Base-by-base conservation (phyloP, 2,888 invertebrate genomes). In the Salpingus planirostris region DNA sequence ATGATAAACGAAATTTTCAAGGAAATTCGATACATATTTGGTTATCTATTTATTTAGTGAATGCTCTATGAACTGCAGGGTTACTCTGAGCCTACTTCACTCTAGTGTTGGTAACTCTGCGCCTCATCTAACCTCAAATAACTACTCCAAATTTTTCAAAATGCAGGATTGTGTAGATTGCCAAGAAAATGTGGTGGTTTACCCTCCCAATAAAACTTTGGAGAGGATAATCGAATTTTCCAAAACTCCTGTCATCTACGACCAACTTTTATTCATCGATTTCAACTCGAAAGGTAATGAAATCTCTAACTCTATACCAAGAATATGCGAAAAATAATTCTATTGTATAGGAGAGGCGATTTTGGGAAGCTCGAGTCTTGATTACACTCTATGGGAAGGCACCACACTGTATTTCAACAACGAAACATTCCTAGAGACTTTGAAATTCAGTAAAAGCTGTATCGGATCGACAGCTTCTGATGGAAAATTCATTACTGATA, bases 301-400 rank as follows among this genome's bases (percentile, higher is more conserved):
- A n/a, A n/a, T n/a, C n/a, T n/a, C n/a, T n/a, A n/a, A n/a, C n/a
- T n/a, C n/a, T n/a, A n/a, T n/a, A n/a, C n/a, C n/a, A n/a, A n/a
- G n/a, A n/a, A n/a, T n/a, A n/a, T n/a, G n/a, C n/a, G n/a, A n/a
- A n/a, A n/a, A n/a, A n/a, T n/a, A n/a, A n/a, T n/a, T n/a, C n/a
- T n/a, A n/a, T n/a, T n/a, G n/a, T n/a, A 30, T 26, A 61, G 72
- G 70, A 15, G 68, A 68, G 42, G 57, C 73, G 18, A 55, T 78
- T 29, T 51, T 78, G 21, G 76, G 76, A 18, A 70, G 72, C 11
- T 73, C 73, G 21, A 73, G 71, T 54, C 55, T 78, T 43, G 69
- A 68, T 12, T 71, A 73, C 12, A 66, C 75, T 2, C 73, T 70
- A 45, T 78, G 78, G 78, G 68, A 65, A 46, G 78, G 78, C 11